Evolutionary conservation across 2,113 vertebrate genomes (phyloP), one percentile per base, ranked within the genome.

Genomic region (Thomomys bottae): DNA sequence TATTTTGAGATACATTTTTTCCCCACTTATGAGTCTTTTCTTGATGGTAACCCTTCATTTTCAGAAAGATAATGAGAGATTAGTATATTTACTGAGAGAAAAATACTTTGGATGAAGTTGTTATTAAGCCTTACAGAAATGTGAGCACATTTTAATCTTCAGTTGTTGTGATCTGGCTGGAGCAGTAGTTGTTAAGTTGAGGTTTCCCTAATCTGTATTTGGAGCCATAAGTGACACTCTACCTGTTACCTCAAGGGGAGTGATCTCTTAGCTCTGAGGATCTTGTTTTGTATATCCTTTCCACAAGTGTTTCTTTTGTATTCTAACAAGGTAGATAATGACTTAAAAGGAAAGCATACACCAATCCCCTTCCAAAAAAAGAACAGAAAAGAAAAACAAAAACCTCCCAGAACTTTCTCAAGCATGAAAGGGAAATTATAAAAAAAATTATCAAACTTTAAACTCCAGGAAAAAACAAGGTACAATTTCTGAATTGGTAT

Each of bases 1-100:
- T 94, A n/a, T 42, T 93, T 84, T 67, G 88, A 88, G 34, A 94
- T 91, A 85, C 11, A 38, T 89, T 93, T 92, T 93, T 68, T 82
- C 64, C 38, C 26, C 80, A 59, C 20, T 8, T 66, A 18, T 84
- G 81, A 67, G 54, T 88, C 38, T 88, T 9, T 78, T 89, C 36
- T 89, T 87, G 40, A 89, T 40, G 73, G 4, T 67, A 90, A 68
- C 49, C 88, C 67, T 95, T 87, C 61, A 86, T 93, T 89, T 59
- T 42, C 32, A 77, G 9, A n/a, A 88, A 49, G 78, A 90, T 87
- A 88, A 86, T 49, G 8, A 84, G 49, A 76, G 26, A 88, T 88
- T 86, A 72, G 49, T 86, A 38, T 72, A 28, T 91, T n/a, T 45
- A 73, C 34, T 59, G 36, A 42, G 59, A 87, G 61, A 38, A 78